Base-by-base conservation (phyloP, 2,888 invertebrate species). In the Pinctada fucata region DNA sequence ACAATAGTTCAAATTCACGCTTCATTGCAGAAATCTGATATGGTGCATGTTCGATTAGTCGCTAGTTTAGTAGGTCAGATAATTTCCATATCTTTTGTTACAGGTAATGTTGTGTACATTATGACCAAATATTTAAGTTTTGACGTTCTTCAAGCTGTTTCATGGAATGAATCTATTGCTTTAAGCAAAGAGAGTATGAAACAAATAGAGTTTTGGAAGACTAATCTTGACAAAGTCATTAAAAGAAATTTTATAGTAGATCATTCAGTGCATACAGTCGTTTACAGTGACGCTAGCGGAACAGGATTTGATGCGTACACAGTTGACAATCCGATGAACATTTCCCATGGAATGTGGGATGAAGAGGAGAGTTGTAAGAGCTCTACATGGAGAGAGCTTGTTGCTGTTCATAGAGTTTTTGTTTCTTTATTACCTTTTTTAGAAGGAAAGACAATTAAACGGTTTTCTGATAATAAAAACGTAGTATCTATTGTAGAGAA, bases 41-140 rank as follows among this genome's bases (percentile, higher is more conserved):
- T 31, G 3, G 79, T 80, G 0, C 76, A 52, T 45, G 80, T 79
- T 47, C 48, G 76, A 51, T 75, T 72, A 49, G 78, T 83, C 13
- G 83, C 79, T 58, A 80, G 82, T 74, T 52, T 84, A 4, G 81
- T 82, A 6, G 82, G 82, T 10, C 82, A 83, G 66, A 77, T 84
- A 8, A 82, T 81, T 58, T 84, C 80, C 50, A 83, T 83, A 78
- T 74, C 76, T 10, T 64, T 82, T 45, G 83, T 83, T 48, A 69
- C 82, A 13, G 85, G 83, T 8, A 75, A 77, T 69, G 74, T 83
- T n/a, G 49, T 67, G 3, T 81, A 83, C 58, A 75, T 83, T 31
- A 84, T 85, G 83, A 82, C 83, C 0, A 79, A 76, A 66, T 79
- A 68, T 79, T 65, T 82, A 47, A 80, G 76, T 52, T 68, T 79